Evolutionary conservation across 2,888 invertebrate species (phyloP).

Genomic region (Parthenolecanium corni): DNA sequence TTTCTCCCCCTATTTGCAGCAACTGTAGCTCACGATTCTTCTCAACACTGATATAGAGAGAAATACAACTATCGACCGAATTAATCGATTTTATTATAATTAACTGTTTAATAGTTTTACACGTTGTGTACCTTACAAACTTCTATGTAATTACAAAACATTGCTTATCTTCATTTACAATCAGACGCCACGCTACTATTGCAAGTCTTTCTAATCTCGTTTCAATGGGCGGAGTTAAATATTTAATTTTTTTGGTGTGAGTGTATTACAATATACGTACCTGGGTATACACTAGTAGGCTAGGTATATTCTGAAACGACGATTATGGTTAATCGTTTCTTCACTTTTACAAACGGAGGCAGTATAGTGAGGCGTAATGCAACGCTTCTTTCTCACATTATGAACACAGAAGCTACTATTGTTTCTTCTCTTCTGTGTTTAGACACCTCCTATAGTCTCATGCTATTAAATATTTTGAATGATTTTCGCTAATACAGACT

Average conservation of each 20-base stretch:
- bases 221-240: slow-evolving; percentile 3
- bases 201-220: not conserved
- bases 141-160: slow-evolving; percentile 5
- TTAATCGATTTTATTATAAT: slow-evolving; percentile 13
- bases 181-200: slow-evolving; percentile 4
- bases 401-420: too few species aligned
- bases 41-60: slow-evolving; percentile 2
- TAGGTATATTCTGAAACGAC: too few species aligned
- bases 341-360: too few species aligned
- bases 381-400: too few species aligned
- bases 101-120: slow-evolving; percentile 13
- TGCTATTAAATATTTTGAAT: too few species aligned
- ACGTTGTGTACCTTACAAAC: not conserved
- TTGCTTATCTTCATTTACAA: not conserved
- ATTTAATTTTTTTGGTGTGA: not conserved
- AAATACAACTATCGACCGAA: slow-evolving; percentile 2
- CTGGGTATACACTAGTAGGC: too few species aligned
- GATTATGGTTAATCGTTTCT: too few species aligned
- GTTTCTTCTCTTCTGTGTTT: too few species aligned
- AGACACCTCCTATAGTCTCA: too few species aligned
- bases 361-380: too few species aligned
- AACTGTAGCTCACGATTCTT: slow-evolving; percentile 31
- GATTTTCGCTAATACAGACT: too few species aligned
- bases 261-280: not conserved
- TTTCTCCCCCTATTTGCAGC: not conserved